Percentiles rank a stretch among this genome's conserved stretches.
These are phyloP conservation scores for Psilopogon haemacephalus DNA, from an alignment of 2,113 vertebrate species.

Conservation along the genomic window DNA sequence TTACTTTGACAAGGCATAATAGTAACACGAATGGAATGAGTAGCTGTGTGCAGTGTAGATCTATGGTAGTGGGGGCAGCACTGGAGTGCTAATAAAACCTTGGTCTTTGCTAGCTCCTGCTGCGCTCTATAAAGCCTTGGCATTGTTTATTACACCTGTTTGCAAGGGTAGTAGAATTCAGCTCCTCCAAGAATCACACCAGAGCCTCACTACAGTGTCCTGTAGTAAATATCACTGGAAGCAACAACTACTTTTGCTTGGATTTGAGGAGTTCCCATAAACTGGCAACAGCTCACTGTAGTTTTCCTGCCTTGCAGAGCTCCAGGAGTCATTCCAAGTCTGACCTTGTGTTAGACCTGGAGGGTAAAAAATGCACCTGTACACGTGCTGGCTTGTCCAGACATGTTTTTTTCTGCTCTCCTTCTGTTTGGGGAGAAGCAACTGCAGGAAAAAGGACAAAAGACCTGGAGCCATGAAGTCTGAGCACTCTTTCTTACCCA, in stretches of 20 bases:
- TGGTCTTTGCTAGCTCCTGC: neutral
- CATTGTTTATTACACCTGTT: neutral
- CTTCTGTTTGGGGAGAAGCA: too few species aligned
- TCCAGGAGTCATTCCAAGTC: neutral
- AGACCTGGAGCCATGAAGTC: too few species aligned
- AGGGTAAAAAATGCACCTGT: too few species aligned
- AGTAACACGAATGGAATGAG: neutral
- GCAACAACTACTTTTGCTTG: neutral
- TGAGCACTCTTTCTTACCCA: too few species aligned
- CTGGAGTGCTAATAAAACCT: neutral
- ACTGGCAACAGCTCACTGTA: neutral
- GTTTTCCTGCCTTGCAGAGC: neutral
- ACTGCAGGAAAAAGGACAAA: too few species aligned
- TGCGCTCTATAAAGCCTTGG: too few species aligned
- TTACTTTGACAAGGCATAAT: neutral
- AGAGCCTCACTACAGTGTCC: neutral
- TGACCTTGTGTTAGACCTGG: too few species aligned
- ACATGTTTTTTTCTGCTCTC: too few species aligned
- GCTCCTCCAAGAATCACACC: neutral
- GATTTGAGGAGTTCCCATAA: neutral
- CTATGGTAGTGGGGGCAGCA: neutral
- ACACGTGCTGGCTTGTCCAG: too few species aligned
- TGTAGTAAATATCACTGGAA: neutral
- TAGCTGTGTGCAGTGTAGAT: neutral
- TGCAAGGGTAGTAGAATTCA: neutral